A percentile compares a stretch with the other conserved stretches of the same genome.
phyloP scores from a whole-genome alignment of 2,888 invertebrate species.

The Sphinx pinastri region DNA sequence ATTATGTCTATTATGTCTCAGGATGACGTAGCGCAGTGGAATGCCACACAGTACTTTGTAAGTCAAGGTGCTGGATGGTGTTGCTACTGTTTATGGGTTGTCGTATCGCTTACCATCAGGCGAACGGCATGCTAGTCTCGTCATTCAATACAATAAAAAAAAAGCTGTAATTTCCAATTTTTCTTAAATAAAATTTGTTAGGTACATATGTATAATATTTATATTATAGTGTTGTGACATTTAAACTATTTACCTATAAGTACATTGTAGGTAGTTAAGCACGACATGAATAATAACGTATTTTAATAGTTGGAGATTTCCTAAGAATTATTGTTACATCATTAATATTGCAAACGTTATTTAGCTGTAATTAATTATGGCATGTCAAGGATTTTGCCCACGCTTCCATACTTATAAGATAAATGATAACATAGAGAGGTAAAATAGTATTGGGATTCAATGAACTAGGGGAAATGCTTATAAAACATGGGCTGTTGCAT shows the following conservation, averaged over 20 bases:
- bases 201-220: too few relatives aligned
- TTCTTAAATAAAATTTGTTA: too few relatives aligned
- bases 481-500: background rate
- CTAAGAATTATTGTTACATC: conserved; percentile 6
- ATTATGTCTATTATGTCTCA: too few relatives aligned
- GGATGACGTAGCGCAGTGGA: too few relatives aligned
- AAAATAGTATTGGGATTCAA: background rate
- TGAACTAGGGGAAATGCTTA: background rate
- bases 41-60: too few relatives aligned
- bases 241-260: background rate
- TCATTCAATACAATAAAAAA: too few relatives aligned
- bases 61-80: too few relatives aligned
- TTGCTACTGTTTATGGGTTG: too few relatives aligned
- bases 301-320: background rate
- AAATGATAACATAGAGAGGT: background rate
- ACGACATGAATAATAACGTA: background rate
- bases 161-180: too few relatives aligned
- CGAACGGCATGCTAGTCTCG: too few relatives aligned
- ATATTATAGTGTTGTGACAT: too few relatives aligned
- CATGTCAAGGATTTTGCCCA: background rate
- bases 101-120: too few relatives aligned
- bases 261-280: background rate
- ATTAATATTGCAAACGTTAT: background rate
- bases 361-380: conserved; percentile 18
- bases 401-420: background rate